Evolutionary conservation across 2,113 vertebrate genomes (phyloP).

Genomic region (Rhagologus leucostigma): DNA sequence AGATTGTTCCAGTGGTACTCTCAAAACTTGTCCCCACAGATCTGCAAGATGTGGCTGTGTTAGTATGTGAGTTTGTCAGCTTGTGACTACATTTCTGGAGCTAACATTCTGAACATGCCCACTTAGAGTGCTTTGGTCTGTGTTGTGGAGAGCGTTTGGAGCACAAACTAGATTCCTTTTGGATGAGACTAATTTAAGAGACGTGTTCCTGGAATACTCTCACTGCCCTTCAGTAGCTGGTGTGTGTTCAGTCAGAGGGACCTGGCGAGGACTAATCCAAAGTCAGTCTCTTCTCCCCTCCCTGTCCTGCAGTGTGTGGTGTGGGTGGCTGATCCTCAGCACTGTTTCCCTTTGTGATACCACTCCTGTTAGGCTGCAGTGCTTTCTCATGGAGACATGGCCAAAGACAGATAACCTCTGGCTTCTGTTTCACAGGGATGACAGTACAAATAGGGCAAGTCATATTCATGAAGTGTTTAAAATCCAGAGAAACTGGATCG

Average conservation of each 20-base stretch:
- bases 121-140: background rate
- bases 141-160: background rate
- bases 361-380: background rate
- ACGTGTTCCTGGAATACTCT: background rate
- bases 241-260: background rate
- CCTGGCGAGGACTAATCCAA: background rate
- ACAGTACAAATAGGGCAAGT: background rate
- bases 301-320: accelerated
- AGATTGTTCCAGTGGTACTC: background rate
- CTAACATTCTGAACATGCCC: background rate
- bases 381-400: background rate
- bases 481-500: background rate
- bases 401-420: background rate
- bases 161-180: background rate
- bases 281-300: background rate
- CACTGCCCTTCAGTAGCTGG: background rate
- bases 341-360: background rate
- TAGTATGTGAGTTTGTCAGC: background rate
- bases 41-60: background rate
- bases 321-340: background rate
- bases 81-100: background rate
- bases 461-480: background rate
- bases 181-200: background rate
- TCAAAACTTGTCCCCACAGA: background rate
- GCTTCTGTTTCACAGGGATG: background rate